Evolutionary conservation across 2,888 invertebrate genomes (phyloP), one percentile per base, ranked within the genome.

Genomic region (Ctena decussata): DNA sequence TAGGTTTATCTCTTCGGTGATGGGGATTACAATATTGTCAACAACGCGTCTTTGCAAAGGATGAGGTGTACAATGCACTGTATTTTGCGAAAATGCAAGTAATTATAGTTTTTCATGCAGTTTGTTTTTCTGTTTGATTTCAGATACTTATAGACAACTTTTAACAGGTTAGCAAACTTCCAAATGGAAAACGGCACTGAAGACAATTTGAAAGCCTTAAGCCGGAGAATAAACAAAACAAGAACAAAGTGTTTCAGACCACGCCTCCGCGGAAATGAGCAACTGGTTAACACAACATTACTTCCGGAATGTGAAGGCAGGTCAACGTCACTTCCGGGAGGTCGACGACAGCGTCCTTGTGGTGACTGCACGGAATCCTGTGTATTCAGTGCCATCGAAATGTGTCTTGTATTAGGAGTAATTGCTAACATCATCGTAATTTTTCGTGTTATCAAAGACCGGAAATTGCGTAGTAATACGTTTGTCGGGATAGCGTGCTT

Each of bases 381-480:
- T 65, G 35, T 65, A 1, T 21, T 65, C 11, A 65, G 18, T 32
- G 65, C 65, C 30, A 65, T 65, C 35, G 65, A 65, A 65, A 65
- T 65, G 65, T 65, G 32, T 18, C 65, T 65, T 6, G 65, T 65
- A 1, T 18, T 65, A 3, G 65, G 65, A 11, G 21, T 65, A 18
- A 65, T 65, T 35, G 35, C 21, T 6, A 65, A 65, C 35, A 65
- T 65, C 1, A 32, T 65, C 18, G 65, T 65, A 2, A 65, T 65
- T 12, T 12, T 65, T 18, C 65, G 65, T 15, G 65, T 65, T 8
- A 65, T 65, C 32, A 65, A 35, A 35, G 65, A 65, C 65, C 65
- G 65, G 65, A 65, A 65, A 35, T 18, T 65, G 65, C 65, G 65
- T 3, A 65, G 35, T 65, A 65, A 65, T 65, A 65, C 65, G 35